Evolutionary conservation across 2,113 vertebrate genomes (phyloP).

Genomic region (Sula dactylatra): DNA sequence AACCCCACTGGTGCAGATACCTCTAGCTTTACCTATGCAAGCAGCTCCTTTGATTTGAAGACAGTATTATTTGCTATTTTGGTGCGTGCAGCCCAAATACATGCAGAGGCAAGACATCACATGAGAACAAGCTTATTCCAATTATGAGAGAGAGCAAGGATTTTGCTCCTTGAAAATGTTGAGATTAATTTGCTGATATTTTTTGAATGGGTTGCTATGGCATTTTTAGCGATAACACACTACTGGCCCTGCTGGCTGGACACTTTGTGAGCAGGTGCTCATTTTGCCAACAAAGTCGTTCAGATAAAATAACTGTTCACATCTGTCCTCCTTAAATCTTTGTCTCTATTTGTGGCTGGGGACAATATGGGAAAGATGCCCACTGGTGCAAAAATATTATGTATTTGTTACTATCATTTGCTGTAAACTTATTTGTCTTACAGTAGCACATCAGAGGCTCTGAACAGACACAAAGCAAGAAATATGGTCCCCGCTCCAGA

Average conservation of each 20-base stretch:
- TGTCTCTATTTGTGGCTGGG: neutral
- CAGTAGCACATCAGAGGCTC: neutral
- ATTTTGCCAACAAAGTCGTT: neutral
- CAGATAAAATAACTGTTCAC: neutral
- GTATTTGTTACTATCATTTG: neutral
- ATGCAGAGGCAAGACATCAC: accelerated
- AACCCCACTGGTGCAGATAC: neutral
- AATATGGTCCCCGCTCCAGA: neutral
- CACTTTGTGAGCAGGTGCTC: neutral
- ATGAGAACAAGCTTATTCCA: neutral
- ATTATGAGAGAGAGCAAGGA: neutral
- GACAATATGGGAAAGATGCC: neutral
- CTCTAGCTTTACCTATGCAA: neutral
- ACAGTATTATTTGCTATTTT: neutral
- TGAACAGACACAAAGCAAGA: neutral
- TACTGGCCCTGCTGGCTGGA: neutral
- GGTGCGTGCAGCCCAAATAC: neutral
- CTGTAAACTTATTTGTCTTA: neutral
- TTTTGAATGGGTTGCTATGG: neutral
- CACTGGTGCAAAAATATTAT: neutral
- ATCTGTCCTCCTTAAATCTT: neutral
- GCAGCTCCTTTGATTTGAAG: neutral
- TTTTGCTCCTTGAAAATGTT: neutral
- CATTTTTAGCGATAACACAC: neutral
- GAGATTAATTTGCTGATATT: neutral